Evolutionary conservation across 2,797 vertebrate genomes (phyloP).

Genomic region (Eurystomus glaucurus): DNA sequence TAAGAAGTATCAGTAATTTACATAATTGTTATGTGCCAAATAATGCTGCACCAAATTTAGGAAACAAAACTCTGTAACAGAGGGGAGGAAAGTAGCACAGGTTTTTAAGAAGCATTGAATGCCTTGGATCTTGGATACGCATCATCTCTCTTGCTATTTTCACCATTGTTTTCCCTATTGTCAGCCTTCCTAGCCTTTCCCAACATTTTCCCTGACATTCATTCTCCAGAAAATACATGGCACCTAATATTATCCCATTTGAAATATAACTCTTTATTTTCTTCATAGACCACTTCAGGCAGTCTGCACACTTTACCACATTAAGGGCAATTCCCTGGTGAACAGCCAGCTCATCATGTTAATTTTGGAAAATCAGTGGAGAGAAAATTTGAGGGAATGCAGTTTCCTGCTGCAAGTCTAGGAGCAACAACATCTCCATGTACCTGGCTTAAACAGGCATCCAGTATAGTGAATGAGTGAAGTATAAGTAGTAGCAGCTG

Average conservation of each 20-base stretch:
- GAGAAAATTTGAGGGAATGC: neutral
- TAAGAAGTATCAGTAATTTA: constrained; percentile 31
- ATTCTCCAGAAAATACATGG: neutral
- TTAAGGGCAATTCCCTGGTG: neutral
- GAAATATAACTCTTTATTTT: neutral
- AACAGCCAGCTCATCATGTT: neutral
- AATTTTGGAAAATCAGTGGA: neutral
- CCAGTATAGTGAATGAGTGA: neutral
- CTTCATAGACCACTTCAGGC: neutral
- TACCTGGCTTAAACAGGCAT: neutral
- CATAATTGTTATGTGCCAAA: neutral
- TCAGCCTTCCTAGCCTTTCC: neutral
- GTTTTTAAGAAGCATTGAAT: neutral
- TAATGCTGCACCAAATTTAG: neutral
- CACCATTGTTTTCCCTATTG: neutral
- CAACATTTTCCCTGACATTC: neutral
- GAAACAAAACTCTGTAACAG: neutral
- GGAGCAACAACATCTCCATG: neutral
- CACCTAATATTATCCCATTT: neutral
- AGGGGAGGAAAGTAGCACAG: neutral
- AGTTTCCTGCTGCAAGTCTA: neutral
- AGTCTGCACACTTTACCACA: neutral
- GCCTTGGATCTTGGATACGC: neutral
- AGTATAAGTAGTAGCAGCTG: neutral
- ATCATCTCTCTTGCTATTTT: neutral